These are phyloP conservation scores for Hystrix cristata DNA, from an alignment of 2,113 vertebrate genomes.

Conservation along the genomic window DNA sequence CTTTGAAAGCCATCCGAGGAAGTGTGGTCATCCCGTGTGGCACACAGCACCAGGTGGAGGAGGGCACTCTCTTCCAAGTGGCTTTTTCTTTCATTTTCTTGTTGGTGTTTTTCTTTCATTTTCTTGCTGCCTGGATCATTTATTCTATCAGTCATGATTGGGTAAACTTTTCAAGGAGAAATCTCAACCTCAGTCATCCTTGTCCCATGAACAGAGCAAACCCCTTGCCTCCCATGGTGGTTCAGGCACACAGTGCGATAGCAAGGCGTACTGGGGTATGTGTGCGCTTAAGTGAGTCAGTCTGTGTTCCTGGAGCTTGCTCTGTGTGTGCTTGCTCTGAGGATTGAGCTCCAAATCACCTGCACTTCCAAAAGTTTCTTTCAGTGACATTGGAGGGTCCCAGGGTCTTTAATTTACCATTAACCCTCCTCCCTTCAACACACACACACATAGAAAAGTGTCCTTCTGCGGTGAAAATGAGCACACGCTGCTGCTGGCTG, in stretches of 20 bases:
- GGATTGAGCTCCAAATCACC: rapidly evolving
- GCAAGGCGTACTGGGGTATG: not conserved
- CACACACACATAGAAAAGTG: no score
- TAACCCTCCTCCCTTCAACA: no score
- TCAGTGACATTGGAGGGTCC: rapidly evolving
- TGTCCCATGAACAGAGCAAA: rapidly evolving
- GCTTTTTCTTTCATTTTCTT: not conserved
- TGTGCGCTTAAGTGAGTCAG: no score
- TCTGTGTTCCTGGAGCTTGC: not conserved
- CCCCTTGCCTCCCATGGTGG: rapidly evolving
- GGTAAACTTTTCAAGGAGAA: no score
- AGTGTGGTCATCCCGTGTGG: no score
- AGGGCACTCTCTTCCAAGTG: not conserved
- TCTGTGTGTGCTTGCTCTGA: not conserved
- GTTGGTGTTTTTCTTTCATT: not conserved
- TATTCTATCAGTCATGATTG: not conserved
- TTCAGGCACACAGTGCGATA: no score
- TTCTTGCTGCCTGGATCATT: not conserved
- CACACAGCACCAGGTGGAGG: rapidly evolving
- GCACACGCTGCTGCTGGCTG: not conserved
- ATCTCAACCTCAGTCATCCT: not conserved
- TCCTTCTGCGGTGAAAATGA: not conserved
- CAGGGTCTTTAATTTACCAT: rapidly evolving
- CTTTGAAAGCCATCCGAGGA: not conserved
- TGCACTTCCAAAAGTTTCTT: no score